phyloP scores from a whole-genome alignment of 2,888 invertebrate genomes.

The Callyntrura guangdongensis region DNA sequence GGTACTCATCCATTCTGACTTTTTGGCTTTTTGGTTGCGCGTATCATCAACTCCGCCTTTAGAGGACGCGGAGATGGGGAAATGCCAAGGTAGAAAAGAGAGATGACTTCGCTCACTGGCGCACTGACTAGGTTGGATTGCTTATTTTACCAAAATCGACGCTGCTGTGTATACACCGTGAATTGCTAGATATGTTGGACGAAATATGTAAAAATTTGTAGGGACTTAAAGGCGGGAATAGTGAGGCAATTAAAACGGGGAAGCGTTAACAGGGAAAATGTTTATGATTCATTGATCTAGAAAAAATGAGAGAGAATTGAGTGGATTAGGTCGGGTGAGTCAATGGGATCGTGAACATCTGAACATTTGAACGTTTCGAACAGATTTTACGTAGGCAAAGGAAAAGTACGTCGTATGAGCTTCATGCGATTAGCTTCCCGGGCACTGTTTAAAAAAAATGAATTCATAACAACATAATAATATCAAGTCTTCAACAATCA shows the following conservation, averaged over 20 bases:
- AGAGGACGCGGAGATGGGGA: neutral
- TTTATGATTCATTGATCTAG: neutral
- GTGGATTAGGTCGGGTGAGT: constrained; percentile 66
- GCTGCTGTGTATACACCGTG: neutral
- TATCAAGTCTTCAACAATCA: no score
- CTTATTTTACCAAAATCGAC: no score
- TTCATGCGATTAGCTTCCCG: no score
- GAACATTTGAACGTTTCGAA: no score
- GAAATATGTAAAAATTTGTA: neutral
- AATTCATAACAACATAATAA: no score
- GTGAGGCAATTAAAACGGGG: no score
- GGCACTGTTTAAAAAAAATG: no score
- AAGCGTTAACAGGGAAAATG: neutral
- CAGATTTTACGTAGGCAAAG: no score
- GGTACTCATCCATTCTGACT: no score
- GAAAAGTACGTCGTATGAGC: neutral
- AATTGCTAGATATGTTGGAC: neutral
- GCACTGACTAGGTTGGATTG: no score
- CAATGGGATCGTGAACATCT: constrained; percentile 81
- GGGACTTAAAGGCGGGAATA: no score
- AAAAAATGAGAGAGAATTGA: neutral
- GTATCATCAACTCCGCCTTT: constrained; percentile 55
- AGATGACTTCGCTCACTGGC: constrained; percentile 1
- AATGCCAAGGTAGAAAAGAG: no score
- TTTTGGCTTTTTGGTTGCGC: constrained; percentile 67